A percentile compares a stretch with the other conserved stretches of the same genome.
phyloP scores from a whole-genome alignment of 2,797 vertebrate genomes.

The Mycteria americana region DNA sequence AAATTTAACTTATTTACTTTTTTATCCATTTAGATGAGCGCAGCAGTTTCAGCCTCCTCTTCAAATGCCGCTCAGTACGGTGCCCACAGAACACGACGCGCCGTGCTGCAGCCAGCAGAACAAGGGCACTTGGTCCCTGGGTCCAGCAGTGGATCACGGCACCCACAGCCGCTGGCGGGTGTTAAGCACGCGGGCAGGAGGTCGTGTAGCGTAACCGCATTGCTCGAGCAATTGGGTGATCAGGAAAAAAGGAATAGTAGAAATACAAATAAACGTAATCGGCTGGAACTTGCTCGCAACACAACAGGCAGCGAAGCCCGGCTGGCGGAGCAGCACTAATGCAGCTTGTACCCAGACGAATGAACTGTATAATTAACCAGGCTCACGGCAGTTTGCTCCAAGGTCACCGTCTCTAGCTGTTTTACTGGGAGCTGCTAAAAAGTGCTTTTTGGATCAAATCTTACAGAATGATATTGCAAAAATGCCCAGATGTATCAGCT shows the following conservation, averaged over 20 bases:
- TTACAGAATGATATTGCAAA: background rate
- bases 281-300: background rate
- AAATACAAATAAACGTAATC: background rate
- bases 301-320: background rate
- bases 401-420: background rate
- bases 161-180: accelerated
- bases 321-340: background rate
- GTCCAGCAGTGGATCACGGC: background rate
- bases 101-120: background rate
- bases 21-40: background rate
- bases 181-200: accelerated
- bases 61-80: accelerated
- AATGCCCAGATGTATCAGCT: background rate
- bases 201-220: accelerated
- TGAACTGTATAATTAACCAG: accelerated
- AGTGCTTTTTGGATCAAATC: background rate
- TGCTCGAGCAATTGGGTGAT: background rate
- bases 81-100: accelerated
- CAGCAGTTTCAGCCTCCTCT: background rate
- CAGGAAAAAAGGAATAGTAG: background rate
- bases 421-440: background rate
- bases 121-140: background rate
- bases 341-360: accelerated
- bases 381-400: background rate
- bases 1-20: background rate